Conservation (phyloP, 2,113 vertebrate genomes). For the Rana temporaria region DNA sequence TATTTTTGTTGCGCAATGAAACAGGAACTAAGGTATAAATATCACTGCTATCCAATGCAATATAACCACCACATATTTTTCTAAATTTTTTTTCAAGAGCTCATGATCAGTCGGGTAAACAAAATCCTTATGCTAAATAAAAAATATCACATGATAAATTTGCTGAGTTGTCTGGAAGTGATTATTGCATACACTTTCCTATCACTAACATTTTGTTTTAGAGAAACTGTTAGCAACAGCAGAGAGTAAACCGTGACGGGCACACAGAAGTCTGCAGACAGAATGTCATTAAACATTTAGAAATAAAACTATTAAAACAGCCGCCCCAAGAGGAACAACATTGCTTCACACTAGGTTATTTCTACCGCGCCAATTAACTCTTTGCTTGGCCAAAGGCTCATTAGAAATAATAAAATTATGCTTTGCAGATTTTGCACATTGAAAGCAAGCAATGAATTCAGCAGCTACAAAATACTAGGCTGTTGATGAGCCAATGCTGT, state of each 20-base stretch:
- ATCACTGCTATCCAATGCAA: too few relatives aligned
- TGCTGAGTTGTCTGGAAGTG: not conserved
- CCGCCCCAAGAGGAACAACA: not conserved
- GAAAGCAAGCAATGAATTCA: too few relatives aligned
- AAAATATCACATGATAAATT: not conserved
- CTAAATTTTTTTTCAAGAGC: too few relatives aligned
- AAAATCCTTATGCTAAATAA: not conserved
- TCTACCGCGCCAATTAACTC: slow-evolving; percentile 8
- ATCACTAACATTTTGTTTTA: slow-evolving; percentile 3
- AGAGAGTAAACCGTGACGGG: not conserved
- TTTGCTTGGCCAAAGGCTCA: not conserved
- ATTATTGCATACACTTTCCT: not conserved
- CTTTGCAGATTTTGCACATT: too few relatives aligned
- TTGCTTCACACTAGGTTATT: not conserved
- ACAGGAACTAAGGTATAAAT: too few relatives aligned
- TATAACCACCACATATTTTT: too few relatives aligned
- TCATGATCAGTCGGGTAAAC: too few relatives aligned
- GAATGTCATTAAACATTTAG: slow-evolving; percentile 34
- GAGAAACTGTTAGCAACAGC: slow-evolving; percentile 16
- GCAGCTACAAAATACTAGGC: not conserved
- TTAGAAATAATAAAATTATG: not conserved
- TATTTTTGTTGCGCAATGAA: too few relatives aligned
- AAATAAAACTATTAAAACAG: slow-evolving; percentile 29
- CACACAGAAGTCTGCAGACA: slow-evolving; percentile 22
- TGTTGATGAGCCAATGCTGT: not conserved